Base-by-base conservation (phyloP, 2,888 invertebrate species). In the Catonia carolina region DNA sequence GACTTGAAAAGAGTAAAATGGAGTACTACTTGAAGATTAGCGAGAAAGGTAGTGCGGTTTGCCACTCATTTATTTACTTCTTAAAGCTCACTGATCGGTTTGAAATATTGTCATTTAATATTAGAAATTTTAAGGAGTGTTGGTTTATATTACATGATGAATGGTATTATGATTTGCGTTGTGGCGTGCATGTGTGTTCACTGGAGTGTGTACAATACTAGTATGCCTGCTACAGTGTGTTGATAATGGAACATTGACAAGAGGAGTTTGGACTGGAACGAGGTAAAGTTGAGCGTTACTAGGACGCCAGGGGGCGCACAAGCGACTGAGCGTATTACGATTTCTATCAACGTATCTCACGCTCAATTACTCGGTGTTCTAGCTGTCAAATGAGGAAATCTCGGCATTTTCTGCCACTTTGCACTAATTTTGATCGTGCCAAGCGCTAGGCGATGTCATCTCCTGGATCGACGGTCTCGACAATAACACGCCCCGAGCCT, bases 281-380 rank as follows among this genome's bases (percentile, higher is more conserved):
- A 39, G 39, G 41, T 31, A 37, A 39, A 53, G 41, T 39, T 39
- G 53, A 31, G 53, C 31, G 37, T 36, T 51, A 37, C 37, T 18
- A 14, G 12, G 14, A 22, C 14, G 35, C 2, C 22, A 41, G 41
- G 15, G 31, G 53, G 52, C 20, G 53, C 41, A 27, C 27, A 27
- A 8, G 27, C 27, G 27, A 27, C 14, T 14, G 18, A 45, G 45
- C 45, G 27, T 22, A 22, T 27, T 23, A 14, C 45, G 22, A 45
- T 45, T 45, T 45, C 45, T 45, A 45, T 45, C 45, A 45, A 27
- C 23, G 23, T 6, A 23, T 22, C 45, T 14, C 45, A 45, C 45
- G 45, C 45, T 45, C 45, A 45, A 45, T 45, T 45, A 45, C 45
- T 45, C 45, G 27, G 23, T 45, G 45, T 45, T 45, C 45, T 45